Evolutionary conservation across 2,113 vertebrate genomes (phyloP), one percentile per base, ranked within the genome.

Genomic region (Gymnogyps californianus): DNA sequence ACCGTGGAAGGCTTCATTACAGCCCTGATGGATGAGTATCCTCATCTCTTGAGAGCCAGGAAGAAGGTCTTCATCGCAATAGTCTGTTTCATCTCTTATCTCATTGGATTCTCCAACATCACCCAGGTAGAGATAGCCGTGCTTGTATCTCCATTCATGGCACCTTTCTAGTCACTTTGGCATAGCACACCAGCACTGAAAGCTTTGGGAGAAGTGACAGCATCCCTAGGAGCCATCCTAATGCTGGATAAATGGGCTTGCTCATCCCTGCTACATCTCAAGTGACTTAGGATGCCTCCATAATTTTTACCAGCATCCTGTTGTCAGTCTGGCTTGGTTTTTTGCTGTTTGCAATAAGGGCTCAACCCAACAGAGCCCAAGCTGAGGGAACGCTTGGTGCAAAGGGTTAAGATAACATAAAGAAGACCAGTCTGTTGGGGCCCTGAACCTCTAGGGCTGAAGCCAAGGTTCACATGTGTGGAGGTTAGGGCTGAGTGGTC

Each of bases 1-100:
- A 99, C 99, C 0, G 99, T 99, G 85, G 99, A 99, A 94, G 99
- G 99, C 44, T 99, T 99, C 96, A 98, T 99, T 97, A 99, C 99
- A 28, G 99, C 99, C 44, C 97, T 99, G 87, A 97, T 98, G 97
- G 99, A 99, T 80, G 99, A 99, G 62, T 99, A 99, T 67, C 99
- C 99, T 62, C 72, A 96, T 62, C 47, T 98, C 40, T 97, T 99
- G 72, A 98, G 99, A 95, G 98, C 98, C 96, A 98, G 99, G 96
- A 99, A 99, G 97, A 99, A 99, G 96, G 8, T 98, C 72, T 99
- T 99, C 97, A 99, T 99, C 14, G 98, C 99, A 4, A 47, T 98
- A 4, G 98, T 99, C 89, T 99, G 99, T 83, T 87, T 99, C 69
- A 77, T 99, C 94, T 99, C 99, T 78, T 99, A 99, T 69, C 29